Evolutionary conservation across 1,140 invertebrate species (phyloP).

Genomic region (Trichoplusia ni): DNA sequence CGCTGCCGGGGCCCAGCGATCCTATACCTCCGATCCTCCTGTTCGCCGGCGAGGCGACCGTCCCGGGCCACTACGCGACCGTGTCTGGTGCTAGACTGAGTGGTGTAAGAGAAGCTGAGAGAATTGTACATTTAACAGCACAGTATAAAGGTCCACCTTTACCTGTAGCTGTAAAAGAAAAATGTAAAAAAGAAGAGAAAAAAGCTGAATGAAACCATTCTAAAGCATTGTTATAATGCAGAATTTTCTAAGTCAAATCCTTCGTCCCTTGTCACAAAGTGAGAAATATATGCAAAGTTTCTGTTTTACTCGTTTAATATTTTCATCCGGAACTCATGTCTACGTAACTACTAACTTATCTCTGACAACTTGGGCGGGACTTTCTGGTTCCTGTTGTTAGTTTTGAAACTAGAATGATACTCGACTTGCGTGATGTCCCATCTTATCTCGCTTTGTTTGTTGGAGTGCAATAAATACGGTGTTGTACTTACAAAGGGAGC

Average conservation of each 20-base stretch:
- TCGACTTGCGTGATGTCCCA: slow-evolving; percentile 27
- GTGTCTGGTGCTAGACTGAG: slow-evolving; percentile 87
- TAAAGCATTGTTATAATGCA: neutral
- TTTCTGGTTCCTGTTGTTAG: slow-evolving; percentile 43
- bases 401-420: slow-evolving; percentile 47
- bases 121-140: slow-evolving; percentile 84
- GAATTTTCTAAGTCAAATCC: neutral
- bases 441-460: slow-evolving; percentile 11
- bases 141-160: slow-evolving; percentile 81
- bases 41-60: slow-evolving; percentile 93
- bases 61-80: slow-evolving; percentile 82
- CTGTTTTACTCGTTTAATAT: slow-evolving; percentile 35
- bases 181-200: slow-evolving; percentile 5
- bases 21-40: slow-evolving; percentile 81
- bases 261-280: slow-evolving; percentile 6
- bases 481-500: no score
- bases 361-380: slow-evolving; percentile 38
- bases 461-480: neutral
- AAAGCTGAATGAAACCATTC: neutral
- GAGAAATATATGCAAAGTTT: slow-evolving; percentile 38
- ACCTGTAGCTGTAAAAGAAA: slow-evolving; percentile 20
- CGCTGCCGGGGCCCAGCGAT: slow-evolving; percentile 83
- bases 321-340: slow-evolving; percentile 40
- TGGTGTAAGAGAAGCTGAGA: slow-evolving; percentile 86
- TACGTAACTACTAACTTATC: slow-evolving; percentile 40